Conservation (phyloP, 2,888 invertebrate genomes). For the Papilio elwesi region DNA sequence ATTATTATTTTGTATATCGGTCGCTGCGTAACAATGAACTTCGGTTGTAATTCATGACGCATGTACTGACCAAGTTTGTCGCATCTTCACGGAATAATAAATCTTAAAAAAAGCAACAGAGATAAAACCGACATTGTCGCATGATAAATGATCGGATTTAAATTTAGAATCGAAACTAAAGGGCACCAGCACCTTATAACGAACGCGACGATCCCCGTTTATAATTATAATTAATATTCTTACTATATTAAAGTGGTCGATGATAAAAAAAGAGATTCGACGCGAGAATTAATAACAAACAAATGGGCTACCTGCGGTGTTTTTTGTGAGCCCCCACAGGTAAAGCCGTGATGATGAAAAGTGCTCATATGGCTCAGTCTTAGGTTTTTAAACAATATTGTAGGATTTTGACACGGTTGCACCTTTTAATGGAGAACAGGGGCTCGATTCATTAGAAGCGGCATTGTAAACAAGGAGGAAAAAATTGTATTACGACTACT, state of each 20-base stretch:
- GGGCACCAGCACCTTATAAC: slow-evolving; percentile 69
- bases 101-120: slow-evolving; percentile 64
- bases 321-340: slow-evolving; percentile 82
- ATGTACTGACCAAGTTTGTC: slow-evolving; percentile 48
- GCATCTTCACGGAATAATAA: slow-evolving; percentile 48
- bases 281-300: slow-evolving; percentile 85
- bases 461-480: slow-evolving; percentile 59
- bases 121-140: slow-evolving; percentile 81
- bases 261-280: slow-evolving; percentile 73
- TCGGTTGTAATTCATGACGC: slow-evolving; percentile 51
- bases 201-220: slow-evolving; percentile 79
- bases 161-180: slow-evolving; percentile 76
- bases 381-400: slow-evolving; percentile 79
- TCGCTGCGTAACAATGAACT: slow-evolving; percentile 43
- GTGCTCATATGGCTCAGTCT: slow-evolving; percentile 79
- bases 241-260: slow-evolving; percentile 82
- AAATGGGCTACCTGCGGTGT: slow-evolving; percentile 84
- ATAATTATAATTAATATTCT: slow-evolving; percentile 85
- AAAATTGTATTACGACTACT: slow-evolving; percentile 65
- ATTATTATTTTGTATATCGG: slow-evolving; percentile 23
- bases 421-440: slow-evolving; percentile 70
- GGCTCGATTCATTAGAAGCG: slow-evolving; percentile 74
- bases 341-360: slow-evolving; percentile 78
- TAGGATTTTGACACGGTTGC: slow-evolving; percentile 79
- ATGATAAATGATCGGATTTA: slow-evolving; percentile 83